phyloP scores from a whole-genome alignment of 2,888 invertebrate genomes.

The Zeuzera pyrina region DNA sequence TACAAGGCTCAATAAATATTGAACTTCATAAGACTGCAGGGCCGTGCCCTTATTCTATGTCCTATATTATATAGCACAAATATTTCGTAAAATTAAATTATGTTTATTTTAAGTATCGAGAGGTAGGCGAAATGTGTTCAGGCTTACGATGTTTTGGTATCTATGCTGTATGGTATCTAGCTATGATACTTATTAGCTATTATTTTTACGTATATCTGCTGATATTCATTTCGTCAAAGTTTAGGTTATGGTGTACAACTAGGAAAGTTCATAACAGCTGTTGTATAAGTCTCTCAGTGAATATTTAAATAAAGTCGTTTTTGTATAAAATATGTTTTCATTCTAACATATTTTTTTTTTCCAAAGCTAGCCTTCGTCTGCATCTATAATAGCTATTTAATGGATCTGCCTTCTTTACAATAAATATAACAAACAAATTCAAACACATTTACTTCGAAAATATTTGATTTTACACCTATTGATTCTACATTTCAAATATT shows the following conservation, averaged over 20 bases:
- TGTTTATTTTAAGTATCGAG: conserved; percentile 38
- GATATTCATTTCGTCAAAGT: too few relatives aligned
- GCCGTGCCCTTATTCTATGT: conserved; percentile 28
- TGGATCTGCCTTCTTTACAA: too few relatives aligned
- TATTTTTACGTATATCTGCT: conserved; percentile 45
- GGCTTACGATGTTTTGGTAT: too few relatives aligned
- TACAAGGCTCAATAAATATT: conserved; percentile 77
- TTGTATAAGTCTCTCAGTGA: conserved; percentile 63
- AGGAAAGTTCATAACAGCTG: conserved; percentile 30
- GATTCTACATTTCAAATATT: too few relatives aligned
- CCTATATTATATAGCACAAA: conserved; percentile 45
- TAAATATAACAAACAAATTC: too few relatives aligned
- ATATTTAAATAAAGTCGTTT: conserved; percentile 58
- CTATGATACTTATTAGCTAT: conserved; percentile 9
- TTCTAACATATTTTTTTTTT: too few relatives aligned
- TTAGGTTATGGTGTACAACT: conserved; percentile 25
- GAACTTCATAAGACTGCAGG: conserved; percentile 43
- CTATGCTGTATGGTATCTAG: conserved; percentile 10
- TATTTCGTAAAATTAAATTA: conserved; percentile 44
- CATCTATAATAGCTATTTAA: too few relatives aligned
- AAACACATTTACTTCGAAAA: too few relatives aligned
- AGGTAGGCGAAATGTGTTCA: conserved; percentile 10
- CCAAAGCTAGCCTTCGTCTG: too few relatives aligned
- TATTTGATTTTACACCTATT: too few relatives aligned
- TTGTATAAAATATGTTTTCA: conserved; percentile 14